phyloP scores from a whole-genome alignment of 2,113 vertebrate genomes.

The Meles meles region DNA sequence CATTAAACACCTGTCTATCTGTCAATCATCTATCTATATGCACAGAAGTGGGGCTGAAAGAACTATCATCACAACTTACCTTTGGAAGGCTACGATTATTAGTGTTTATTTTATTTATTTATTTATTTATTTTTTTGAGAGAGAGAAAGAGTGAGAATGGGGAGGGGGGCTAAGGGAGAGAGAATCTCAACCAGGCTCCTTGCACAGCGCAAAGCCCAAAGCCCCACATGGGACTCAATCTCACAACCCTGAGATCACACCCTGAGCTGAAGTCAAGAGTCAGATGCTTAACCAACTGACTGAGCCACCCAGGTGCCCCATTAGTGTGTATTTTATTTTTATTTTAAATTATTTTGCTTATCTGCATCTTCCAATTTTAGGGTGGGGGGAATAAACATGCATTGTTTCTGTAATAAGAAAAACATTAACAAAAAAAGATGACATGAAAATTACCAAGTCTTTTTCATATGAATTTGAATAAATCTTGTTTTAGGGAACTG shows the following conservation, averaged over 20 bases:
- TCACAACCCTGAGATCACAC: background rate
- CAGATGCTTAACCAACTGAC: background rate
- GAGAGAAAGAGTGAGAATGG: background rate
- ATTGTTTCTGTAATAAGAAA: slow-evolving; percentile 3
- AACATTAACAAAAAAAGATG: background rate
- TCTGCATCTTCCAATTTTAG: background rate
- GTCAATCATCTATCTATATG: background rate
- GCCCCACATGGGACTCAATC: background rate
- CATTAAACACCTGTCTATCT: background rate
- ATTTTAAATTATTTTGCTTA: background rate
- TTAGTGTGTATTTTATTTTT: background rate
- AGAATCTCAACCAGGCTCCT: background rate
- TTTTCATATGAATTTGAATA: background rate
- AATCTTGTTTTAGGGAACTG: background rate
- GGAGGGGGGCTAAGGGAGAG: background rate
- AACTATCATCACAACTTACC: background rate
- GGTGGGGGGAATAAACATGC: background rate
- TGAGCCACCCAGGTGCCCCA: background rate
- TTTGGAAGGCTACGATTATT: background rate
- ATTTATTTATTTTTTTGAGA: background rate
- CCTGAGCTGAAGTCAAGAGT: background rate
- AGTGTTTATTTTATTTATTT: background rate
- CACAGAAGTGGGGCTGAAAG: background rate
- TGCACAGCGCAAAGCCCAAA: background rate
- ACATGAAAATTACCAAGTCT: background rate